A percentile compares a stretch with the other conserved stretches of the same genome.
Conservation (phyloP, 1,140 invertebrate species). For the Linepithema humile region DNA sequence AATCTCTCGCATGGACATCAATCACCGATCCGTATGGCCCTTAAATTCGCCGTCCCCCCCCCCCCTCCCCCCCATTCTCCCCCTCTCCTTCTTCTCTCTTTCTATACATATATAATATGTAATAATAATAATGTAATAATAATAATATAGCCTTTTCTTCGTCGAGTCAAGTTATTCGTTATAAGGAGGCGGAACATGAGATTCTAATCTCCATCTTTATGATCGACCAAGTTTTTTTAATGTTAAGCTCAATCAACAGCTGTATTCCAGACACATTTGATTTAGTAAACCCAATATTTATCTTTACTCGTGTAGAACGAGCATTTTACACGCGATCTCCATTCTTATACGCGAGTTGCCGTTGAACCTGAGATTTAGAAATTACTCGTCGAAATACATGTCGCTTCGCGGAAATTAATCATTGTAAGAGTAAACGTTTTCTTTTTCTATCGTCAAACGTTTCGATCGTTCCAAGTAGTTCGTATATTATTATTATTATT, state of each 20-base stretch:
- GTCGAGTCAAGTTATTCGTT: slow-evolving; percentile 52
- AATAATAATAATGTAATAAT: slow-evolving; percentile 55
- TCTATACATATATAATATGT: slow-evolving; percentile 37
- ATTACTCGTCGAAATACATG: slow-evolving; percentile 19
- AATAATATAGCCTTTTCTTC: slow-evolving; percentile 31
- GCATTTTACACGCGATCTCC: slow-evolving; percentile 43
- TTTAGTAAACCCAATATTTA: slow-evolving; percentile 50
- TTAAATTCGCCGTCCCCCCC: slow-evolving; percentile 54
- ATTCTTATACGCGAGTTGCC: slow-evolving; percentile 29
- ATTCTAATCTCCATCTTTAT: slow-evolving; percentile 53
- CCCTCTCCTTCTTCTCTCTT: not conserved
- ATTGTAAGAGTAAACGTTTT: not conserved
- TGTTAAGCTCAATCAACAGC: slow-evolving; percentile 62
- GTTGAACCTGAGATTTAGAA: slow-evolving; percentile 23
- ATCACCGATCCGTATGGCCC: slow-evolving; percentile 76
- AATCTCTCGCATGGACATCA: slow-evolving; percentile 68
- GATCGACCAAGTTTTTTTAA: slow-evolving; percentile 49
- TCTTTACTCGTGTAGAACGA: slow-evolving; percentile 38
- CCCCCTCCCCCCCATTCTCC: slow-evolving; percentile 10
- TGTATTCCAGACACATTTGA: slow-evolving; percentile 54
- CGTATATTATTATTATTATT: not conserved
- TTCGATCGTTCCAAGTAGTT: slow-evolving; percentile 26
- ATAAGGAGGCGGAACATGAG: slow-evolving; percentile 37
- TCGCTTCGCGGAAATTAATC: not conserved
- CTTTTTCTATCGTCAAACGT: not conserved